Evolutionary conservation across 2,113 vertebrate species (phyloP), one percentile per base, ranked within the genome.

Genomic region (human (Homo sapiens)): DNA sequence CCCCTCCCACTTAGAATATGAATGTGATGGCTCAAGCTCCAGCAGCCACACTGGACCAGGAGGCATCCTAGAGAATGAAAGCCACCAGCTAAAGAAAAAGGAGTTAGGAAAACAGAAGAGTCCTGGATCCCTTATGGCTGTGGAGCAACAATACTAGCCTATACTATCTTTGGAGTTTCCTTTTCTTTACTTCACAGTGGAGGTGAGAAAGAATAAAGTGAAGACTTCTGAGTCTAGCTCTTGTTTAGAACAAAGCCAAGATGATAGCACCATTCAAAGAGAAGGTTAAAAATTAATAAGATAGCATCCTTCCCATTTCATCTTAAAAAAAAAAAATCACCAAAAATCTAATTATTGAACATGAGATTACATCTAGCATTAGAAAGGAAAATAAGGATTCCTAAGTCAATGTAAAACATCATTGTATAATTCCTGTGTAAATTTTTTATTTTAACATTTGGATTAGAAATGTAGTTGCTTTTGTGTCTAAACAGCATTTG

Each of bases 281-380:
- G 22, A 68, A 68, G 23, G 18, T 61, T 50, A 88, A 80, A 92
- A 88, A 59, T 27, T 20, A 89, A 0, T 38, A 73, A 84, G 3
- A 70, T 17, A 40, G 48, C 8, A 61, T 68, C 59, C 68, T 91
- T 91, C 43, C 80, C 32, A 85, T 73, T 48, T 66, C 59, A 52
- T 82, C 70, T 73, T 83, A 89, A 93, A 55, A 55, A 55, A 40
- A 40, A 55, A 55, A 11, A 55, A 86, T 66, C 73, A 61, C 48
- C 40, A 79, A 95, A 90, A 90, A n/a, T 59, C 68, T 87, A 90
- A 30, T 73, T 93, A 86, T 61, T 88, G n/a, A 85, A 94, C 9
- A 68, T 78, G 35, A 83, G 9, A 92, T 73, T 92, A 40, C 2
- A 76, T 43, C 3, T 43, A 91, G 22, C 16, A 80, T 59, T 83